Percentiles rank a stretch among this genome's conserved stretches.
Evolutionary conservation across 37 sponge, comb jelly and placozoan genomes (phyloP).

Genomic region (Bolinopsis microptera): DNA sequence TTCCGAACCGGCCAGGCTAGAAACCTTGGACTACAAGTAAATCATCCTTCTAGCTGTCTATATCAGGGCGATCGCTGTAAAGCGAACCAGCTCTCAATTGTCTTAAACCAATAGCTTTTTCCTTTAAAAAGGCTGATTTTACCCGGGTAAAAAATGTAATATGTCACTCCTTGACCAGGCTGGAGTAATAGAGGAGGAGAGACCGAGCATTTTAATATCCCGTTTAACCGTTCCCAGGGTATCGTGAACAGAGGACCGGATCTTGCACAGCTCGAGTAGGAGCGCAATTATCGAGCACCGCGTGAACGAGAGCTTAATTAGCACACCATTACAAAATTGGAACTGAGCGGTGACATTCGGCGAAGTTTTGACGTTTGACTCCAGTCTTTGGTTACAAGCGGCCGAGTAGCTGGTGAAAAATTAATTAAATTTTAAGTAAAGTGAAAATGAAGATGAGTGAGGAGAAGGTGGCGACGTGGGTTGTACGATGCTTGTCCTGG

Average conservation of each 20-base stretch:
- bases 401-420: constrained; percentile 66
- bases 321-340: constrained; percentile 15
- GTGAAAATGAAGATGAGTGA: constrained; percentile 54
- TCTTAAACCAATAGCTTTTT: neutral
- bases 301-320: too few species aligned
- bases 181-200: neutral
- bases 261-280: neutral
- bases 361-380: constrained; percentile 34
- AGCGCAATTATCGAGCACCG: too few species aligned
- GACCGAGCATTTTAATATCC: neutral
- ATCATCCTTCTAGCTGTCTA: neutral
- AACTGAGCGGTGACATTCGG: constrained; percentile 1
- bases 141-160: too few species aligned
- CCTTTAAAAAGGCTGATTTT: neutral
- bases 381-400: constrained; percentile 21
- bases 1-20: neutral
- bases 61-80: neutral
- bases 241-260: neutral
- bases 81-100: neutral
- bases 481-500: neutral
- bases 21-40: neutral
- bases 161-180: neutral
- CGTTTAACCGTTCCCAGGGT: neutral
- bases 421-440: constrained; percentile 62
- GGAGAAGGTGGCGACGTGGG: constrained; percentile 18